Conservation (phyloP, 2,888 invertebrate genomes). For the Leptinotarsa tumamoca region DNA sequence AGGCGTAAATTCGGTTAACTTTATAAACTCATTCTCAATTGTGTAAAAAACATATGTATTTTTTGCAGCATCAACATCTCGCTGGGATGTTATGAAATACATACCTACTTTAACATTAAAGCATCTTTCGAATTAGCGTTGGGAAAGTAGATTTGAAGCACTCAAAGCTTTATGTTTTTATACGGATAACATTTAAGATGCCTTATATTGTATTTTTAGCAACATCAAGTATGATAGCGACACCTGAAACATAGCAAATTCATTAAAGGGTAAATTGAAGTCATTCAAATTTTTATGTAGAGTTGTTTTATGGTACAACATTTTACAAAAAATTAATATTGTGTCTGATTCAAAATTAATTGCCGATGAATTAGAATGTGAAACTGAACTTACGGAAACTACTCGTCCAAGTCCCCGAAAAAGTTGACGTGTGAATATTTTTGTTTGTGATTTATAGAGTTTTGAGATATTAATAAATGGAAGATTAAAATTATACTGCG, state of each 20-base stretch:
- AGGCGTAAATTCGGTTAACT: constrained; percentile 55
- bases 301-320: neutral
- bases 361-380: too few species aligned
- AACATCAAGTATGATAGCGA: neutral
- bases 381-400: too few species aligned
- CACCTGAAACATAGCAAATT: neutral
- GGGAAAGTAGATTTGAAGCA: neutral
- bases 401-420: too few species aligned
- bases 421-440: too few species aligned
- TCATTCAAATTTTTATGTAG: neutral
- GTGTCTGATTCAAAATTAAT: neutral
- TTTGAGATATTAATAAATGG: too few species aligned
- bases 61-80: neutral
- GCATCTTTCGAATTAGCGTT: neutral
- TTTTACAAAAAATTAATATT: neutral
- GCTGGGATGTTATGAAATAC: neutral
- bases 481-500: too few species aligned
- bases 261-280: neutral
- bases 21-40: neutral
- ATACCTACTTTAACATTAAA: neutral
- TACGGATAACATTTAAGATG: neutral
- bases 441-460: too few species aligned
- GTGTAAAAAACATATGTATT: neutral
- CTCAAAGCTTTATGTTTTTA: neutral
- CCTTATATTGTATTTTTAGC: neutral